Evolutionary conservation across 1,140 invertebrate species (phyloP), one percentile per base, ranked within the genome.

Genomic region (Leptinotarsa lineolata): DNA sequence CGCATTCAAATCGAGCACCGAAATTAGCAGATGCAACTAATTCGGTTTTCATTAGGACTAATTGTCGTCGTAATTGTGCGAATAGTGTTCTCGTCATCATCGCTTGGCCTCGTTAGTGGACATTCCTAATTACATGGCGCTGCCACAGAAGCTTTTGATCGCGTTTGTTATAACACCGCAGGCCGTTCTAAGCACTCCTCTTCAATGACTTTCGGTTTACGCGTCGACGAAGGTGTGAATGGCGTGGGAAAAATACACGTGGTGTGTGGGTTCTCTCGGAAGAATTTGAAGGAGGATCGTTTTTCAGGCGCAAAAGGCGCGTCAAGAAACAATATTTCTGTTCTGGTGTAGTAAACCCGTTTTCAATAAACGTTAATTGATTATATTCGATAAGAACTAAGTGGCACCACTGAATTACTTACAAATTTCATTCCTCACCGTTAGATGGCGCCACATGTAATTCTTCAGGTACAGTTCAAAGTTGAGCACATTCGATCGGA

Each of bases 1-100:
- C 30, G 8, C 30, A 39, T 39, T 39, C 30, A 39, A 39, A 39
- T 39, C 30, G 8, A 39, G 30, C 30, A 54, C 16, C 54, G 54
- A 69, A 69, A 69, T 69, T 59, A 60, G 46, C 68, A 59, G 68
- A 69, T 59, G 68, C 68, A 69, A 59, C 68, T 58, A 69, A 59
- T 59, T 69, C 68, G 58, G 24, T 58, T 69, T 69, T 69, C 46
- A 69, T 69, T 59, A 59, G 45, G 45, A 54, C 45, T 69, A 69
- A 69, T 69, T 69, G 68, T 69, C 68, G 68, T 22, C 68, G 18
- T 69, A 24, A 59, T 69, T 69, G 54, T 46, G 45, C 54, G 20
- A 59, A 30, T 18, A 18, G 48, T 13, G 20, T 59, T 59, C 68
- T 54, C 68, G 68, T 18, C 64, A 18, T 45, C 63, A 65, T 65